Base-by-base conservation (phyloP, 2,888 invertebrate genomes). In the Toxonevra muliebris region DNA sequence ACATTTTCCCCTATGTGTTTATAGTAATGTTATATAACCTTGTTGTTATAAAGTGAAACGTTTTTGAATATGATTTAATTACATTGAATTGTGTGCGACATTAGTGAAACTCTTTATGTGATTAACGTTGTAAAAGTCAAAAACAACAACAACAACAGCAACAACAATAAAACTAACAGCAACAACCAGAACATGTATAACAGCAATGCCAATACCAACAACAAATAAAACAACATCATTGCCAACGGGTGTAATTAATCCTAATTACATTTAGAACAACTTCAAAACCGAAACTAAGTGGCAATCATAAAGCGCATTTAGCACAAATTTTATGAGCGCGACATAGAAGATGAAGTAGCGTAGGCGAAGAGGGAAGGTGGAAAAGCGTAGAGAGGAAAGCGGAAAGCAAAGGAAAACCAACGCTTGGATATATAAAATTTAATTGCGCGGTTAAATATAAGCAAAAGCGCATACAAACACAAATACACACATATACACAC, bases 361-460 rank as follows among this genome's bases (percentile, higher is more conserved):
- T 5, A 48, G 13, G 48, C 48, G 48, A 5, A 15, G 10, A 48
- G 48, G 9, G 15, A 8, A 48, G 15, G 48, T 11, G 48, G 11
- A 5, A 15, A 48, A 48, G 48, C 11, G 48, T 3, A 48, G 11
- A 10, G 48, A 15, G 11, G 8, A 48, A 3, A 13, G 48, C 48
- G 48, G 48, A 30, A 48, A 8, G 10, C 48, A 3, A 53, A n/a
- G 11, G 53, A 11, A n/a, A 17, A 19, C 4, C 53, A 53, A 17
- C 12, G 5, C 41, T 17, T 13, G 15, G 61, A 61, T 12, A 45
- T 43, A 2, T 60, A 43, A 61, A 61, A 50, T 40, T 61, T 50
- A 61, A 61, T 50, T 50, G 61, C 20, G 61, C 61, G 48, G 48
- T 61, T 50, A 61, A 61, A 45, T 61, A 40, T 1, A 50, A 50